Evolutionary conservation across 2,797 vertebrate species (phyloP).

Genomic region (Cirrhinus molitorella): DNA sequence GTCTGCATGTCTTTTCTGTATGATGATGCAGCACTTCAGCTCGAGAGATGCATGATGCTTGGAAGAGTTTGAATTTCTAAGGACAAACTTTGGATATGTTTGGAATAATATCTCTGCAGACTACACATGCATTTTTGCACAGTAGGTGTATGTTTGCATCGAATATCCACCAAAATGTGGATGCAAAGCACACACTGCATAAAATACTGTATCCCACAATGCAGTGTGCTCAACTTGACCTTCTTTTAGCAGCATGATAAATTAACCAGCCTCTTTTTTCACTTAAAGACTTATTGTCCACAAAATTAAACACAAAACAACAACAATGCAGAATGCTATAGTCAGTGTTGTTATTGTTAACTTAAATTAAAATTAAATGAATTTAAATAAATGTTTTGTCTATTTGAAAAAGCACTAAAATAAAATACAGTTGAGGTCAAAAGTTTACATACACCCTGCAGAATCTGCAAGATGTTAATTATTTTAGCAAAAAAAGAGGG

Average conservation of each 20-base stretch:
- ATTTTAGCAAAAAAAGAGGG: no score
- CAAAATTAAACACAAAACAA: neutral
- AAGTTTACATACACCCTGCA: no score
- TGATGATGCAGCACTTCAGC: slow-evolving; percentile 20
- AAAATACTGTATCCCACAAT: neutral
- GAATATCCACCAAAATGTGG: neutral
- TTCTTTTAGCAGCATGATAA: neutral
- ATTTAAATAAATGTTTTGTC: neutral
- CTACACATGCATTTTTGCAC: neutral
- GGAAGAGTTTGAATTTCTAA: slow-evolving; percentile 10
- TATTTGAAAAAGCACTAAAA: neutral
- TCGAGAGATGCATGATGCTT: slow-evolving; percentile 6
- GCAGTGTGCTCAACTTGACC: neutral
- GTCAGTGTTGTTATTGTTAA: neutral
- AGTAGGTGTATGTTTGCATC: neutral
- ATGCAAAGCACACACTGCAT: neutral
- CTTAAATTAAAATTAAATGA: no score
- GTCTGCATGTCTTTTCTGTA: slow-evolving; percentile 1
- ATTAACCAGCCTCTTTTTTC: neutral
- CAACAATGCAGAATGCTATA: neutral
- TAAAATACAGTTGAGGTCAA: neutral
- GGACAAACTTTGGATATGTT: neutral
- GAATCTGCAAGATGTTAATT: no score
- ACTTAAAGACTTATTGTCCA: neutral
- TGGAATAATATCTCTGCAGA: neutral